A percentile compares a stretch with the other conserved stretches of the same genome.
Evolutionary conservation across 2,113 vertebrate genomes (phyloP).

Genomic region (western clawed frog (Xenopus tropicalis)): UCB_Xtro_10.0 CM004445.2:72124001-72124500

Average conservation of each 20-base stretch:
- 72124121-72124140: slow-evolving; percentile 54
- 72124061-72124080: slow-evolving; percentile 64
- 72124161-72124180: slow-evolving; percentile 64
- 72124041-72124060: slow-evolving; percentile 61
- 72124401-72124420: no score
- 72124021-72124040: slow-evolving; percentile 58
- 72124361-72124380: no score
- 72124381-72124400: no score
- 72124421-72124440: no score
- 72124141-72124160: slow-evolving; percentile 58
- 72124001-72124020: slow-evolving; percentile 59
- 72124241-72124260: slow-evolving; percentile 64
- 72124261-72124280: slow-evolving; percentile 42
- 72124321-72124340: not conserved
- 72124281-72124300: slow-evolving; percentile 3
- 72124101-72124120: slow-evolving; percentile 58
- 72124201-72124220: slow-evolving; percentile 65
- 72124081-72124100: slow-evolving; percentile 65
- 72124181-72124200: slow-evolving; percentile 68
- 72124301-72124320: slow-evolving; percentile 13
- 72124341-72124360: not conserved
- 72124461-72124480: no score
- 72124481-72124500: no score
- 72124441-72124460: no score
- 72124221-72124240: slow-evolving; percentile 70